Percentiles rank a stretch among this genome's conserved stretches.
phyloP scores from a whole-genome alignment of 1,140 invertebrate genomes.

The Pteromalus puparum region DNA sequence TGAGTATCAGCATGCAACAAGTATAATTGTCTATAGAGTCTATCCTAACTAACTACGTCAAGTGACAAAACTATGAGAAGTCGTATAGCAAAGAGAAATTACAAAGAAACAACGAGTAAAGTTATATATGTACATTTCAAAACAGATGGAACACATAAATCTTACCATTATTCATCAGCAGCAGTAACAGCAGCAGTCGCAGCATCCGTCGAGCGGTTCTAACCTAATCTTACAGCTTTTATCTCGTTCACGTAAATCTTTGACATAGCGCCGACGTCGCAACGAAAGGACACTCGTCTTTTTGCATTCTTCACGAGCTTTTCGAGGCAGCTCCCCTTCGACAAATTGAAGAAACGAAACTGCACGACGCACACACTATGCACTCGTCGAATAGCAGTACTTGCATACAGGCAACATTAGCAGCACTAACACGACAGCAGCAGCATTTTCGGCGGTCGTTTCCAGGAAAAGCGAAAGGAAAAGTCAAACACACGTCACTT shows the following conservation, averaged over 20 bases:
- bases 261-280: constrained; percentile 9
- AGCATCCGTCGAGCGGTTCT: not conserved
- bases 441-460: not conserved
- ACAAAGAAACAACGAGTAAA: not conserved
- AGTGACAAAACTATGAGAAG: not conserved
- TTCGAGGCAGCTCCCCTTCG: not conserved
- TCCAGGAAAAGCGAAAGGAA: not conserved
- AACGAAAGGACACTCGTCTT: not conserved
- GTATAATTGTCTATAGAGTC: no score
- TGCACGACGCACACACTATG: not conserved
- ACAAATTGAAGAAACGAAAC: no score
- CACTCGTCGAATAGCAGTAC: not conserved
- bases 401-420: not conserved
- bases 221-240: constrained; percentile 8
- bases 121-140: not conserved
- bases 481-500: not conserved
- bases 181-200: not conserved
- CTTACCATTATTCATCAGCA: not conserved
- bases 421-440: no score
- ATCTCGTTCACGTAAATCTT: not conserved
- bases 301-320: constrained; percentile 9
- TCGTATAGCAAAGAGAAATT: not conserved
- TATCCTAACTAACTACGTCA: no score
- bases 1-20: no score
- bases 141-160: constrained; percentile 9